Base-by-base conservation (phyloP, 2,888 invertebrate species). In the Calameuta idolon region DNA sequence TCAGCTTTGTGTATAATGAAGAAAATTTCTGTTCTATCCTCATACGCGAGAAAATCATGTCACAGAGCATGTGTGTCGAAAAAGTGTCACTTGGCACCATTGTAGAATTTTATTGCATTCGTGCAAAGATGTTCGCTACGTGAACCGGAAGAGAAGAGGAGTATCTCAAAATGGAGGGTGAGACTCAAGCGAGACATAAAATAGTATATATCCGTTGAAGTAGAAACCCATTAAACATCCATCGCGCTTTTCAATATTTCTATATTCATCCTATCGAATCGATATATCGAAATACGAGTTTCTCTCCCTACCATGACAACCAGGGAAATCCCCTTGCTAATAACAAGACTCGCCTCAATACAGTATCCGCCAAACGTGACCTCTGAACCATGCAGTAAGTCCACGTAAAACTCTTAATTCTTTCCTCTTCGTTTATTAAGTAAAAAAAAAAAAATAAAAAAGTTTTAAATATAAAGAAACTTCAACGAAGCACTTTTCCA, bases 151-250 rank as follows among this genome's bases (percentile, higher is more conserved):
- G 81, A 76, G 79, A 83, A 78, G 23, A 55, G 23, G 9, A 55
- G 55, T 23, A 9, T 55, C 23, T 55, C 23, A 55, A 23, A 23
- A 23, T 9, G 77, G 84, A 82, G 82, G 81, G 79, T 79, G 79
- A 84, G 79, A 79, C 23, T 74, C 69, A 81, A 81, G 82, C 82
- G 81, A 86, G 82, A 80, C 81, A 83, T 84, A 80, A 84, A 86
- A 85, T 80, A 79, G 81, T 81, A 78, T 80, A 80, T 77, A 84
- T 85, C 78, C 82, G 79, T 75, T 78, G 75, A 78, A 83, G 86
- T 79, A 83, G 81, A 80, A 83, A 78, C 77, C 55, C 85, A 85
- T 86, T 87, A 85, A 87, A 84, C 81, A 81, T 76, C 83, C 79
- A 82, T 80, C 82, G 78, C 82, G 81, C 80, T 76, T 77, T 83